phyloP scores from a whole-genome alignment of 2,113 vertebrate genomes.

The Pedionomus torquatus region DNA sequence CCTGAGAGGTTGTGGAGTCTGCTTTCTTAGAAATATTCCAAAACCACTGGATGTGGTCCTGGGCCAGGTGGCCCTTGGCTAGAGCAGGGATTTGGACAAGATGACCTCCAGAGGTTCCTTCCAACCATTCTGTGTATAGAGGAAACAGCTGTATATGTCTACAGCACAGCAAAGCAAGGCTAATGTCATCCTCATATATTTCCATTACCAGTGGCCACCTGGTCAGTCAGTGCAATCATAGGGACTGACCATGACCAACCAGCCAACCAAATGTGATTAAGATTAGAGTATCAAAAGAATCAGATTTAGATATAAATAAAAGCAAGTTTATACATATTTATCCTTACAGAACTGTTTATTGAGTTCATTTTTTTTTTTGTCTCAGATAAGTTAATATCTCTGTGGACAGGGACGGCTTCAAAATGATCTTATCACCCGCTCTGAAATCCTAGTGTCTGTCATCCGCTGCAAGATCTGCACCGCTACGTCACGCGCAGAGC shows the following conservation, averaged over 20 bases:
- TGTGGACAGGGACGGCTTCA: neutral
- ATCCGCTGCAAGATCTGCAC: constrained; percentile 24
- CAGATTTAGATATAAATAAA: neutral
- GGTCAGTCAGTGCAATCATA: neutral
- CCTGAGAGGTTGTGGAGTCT: neutral
- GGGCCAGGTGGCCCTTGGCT: neutral
- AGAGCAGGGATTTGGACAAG: neutral
- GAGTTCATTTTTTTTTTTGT: neutral
- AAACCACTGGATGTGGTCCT: neutral
- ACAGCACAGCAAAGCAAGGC: neutral
- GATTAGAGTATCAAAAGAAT: neutral
- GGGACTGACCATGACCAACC: neutral
- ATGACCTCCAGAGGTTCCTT: neutral
- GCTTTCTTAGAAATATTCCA: neutral
- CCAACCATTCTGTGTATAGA: neutral
- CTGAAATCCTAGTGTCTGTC: neutral
- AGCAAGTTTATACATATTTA: neutral
- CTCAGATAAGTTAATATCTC: neutral
- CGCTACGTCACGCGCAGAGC: neutral
- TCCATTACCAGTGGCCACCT: neutral
- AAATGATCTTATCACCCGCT: neutral
- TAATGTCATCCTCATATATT: neutral
- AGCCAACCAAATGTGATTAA: neutral
- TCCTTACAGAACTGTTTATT: neutral
- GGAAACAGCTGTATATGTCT: neutral